Evolutionary conservation across 2,888 invertebrate species (phyloP).

Genomic region (Himalopsyche anomala): DNA sequence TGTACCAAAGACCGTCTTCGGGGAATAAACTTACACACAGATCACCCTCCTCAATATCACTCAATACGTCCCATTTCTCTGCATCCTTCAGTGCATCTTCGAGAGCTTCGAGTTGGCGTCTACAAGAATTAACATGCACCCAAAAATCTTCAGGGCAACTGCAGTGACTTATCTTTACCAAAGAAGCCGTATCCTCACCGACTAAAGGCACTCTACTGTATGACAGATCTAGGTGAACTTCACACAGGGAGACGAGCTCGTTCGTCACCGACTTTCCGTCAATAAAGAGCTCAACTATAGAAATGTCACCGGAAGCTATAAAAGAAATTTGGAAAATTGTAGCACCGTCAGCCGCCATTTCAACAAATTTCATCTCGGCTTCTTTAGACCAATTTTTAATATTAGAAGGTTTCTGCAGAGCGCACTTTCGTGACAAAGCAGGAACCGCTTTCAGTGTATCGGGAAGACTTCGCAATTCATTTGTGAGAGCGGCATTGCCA

Average conservation of each 20-base stretch:
- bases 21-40: constrained; percentile 82
- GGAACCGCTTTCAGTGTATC: constrained; percentile 79
- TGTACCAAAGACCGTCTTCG: constrained; percentile 82
- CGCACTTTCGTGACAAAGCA: constrained; percentile 79
- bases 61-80: constrained; percentile 65
- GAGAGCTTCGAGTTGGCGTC: constrained; percentile 79
- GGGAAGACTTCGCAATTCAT: constrained; percentile 78
- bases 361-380: constrained; percentile 81
- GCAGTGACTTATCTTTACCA: constrained; percentile 79
- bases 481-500: constrained; percentile 79
- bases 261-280: constrained; percentile 81
- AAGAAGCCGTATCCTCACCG: constrained; percentile 44
- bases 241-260: constrained; percentile 77
- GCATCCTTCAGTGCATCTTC: constrained; percentile 77
- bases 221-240: constrained; percentile 66
- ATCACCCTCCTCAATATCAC: constrained; percentile 78
- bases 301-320: constrained; percentile 81
- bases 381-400: constrained; percentile 80
- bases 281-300: constrained; percentile 79
- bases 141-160: constrained; percentile 85
- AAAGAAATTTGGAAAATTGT: constrained; percentile 83
- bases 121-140: constrained; percentile 80
- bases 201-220: constrained; percentile 41
- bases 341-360: constrained; percentile 82
- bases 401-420: constrained; percentile 78